Evolutionary conservation across 2,797 vertebrate species (phyloP).

Genomic region (Sebastes kiyomatsui): DNA sequence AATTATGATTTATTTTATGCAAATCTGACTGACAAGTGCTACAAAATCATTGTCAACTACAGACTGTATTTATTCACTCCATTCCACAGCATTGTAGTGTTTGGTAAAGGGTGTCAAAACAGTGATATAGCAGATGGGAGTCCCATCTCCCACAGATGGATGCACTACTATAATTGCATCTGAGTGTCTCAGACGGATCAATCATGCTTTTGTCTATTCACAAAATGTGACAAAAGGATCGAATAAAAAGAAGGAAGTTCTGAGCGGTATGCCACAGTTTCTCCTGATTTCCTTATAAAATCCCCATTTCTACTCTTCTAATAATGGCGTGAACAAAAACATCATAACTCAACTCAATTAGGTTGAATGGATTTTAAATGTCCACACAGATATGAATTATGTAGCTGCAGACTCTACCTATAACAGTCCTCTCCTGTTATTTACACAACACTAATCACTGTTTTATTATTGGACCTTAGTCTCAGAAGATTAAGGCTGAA

Average conservation of each 20-base stretch:
- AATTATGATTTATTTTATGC: slow-evolving; percentile 4
- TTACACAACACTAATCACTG: not conserved
- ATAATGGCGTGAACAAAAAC: slow-evolving; percentile 1
- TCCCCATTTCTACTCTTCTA: not conserved
- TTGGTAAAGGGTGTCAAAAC: not conserved
- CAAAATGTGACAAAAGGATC: not conserved
- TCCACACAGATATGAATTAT: slow-evolving; percentile 16
- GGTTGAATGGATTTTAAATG: slow-evolving; percentile 20
- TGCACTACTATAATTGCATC: not conserved
- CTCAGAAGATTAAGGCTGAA: not conserved
- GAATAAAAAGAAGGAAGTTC: not conserved
- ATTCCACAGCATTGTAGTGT: not conserved
- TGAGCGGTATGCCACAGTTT: not conserved
- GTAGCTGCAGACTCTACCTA: not conserved
- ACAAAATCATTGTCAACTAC: not conserved
- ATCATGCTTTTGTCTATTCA: not conserved
- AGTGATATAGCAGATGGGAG: not conserved
- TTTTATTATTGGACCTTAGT: not conserved
- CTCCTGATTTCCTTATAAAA: not conserved
- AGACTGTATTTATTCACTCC: not conserved
- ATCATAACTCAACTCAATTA: slow-evolving; percentile 20
- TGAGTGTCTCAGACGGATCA: not conserved
- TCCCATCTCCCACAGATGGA: not conserved
- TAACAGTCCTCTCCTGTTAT: not conserved
- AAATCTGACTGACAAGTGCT: not conserved